Base-by-base conservation (phyloP, 2,113 vertebrate genomes). In the Neolamprologus devosi region DNA sequence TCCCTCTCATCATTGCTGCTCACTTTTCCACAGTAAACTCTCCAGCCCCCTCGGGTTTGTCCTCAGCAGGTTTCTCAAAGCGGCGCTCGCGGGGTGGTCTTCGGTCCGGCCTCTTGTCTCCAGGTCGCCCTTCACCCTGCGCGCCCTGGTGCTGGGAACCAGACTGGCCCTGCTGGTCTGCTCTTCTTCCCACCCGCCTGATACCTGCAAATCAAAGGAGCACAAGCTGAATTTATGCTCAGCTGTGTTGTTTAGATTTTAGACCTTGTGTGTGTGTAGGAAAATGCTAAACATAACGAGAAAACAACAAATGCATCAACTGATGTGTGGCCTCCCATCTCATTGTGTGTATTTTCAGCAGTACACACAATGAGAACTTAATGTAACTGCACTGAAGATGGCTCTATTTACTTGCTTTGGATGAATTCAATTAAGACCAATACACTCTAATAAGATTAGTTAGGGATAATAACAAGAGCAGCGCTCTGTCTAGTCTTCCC, bases 1-100 rank as follows among this genome's bases (percentile, higher is more conserved):
- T 23, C 4, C 60, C 35, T 12, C 26, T 86, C 40, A 60, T 49
- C 37, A 14, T 57, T 54, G 54, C 13, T 8, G 94, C 96, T 94
- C 96, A 98, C 99, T 98, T 98, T 85, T 99, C 99, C 81, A 96
- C 96, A 7, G 98, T 97, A 93, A 99, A 98, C 85, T 99, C 99
- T 88, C 97, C 98, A 51, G 97, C 97, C 87, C 97, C 98, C 94
- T 95, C 95, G 4, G 97, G 97, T 94, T 99, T 99, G 65, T 99
- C 98, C 89, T 99, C 98, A 3, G 96, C 83, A 5, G 98, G 98
- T 86, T 98, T 99, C 73, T 99, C 99, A 9, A 98, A 98, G 88
- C 98, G 97, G 47, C 98, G 97, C 93, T 99, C 99, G 0, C 99
- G 98, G 23, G 98, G 98, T 86, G 98, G 98, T 94, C 98, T 97